Evolutionary conservation across 2,888 invertebrate species (phyloP).

Genomic region (Drosophila cognata): DNA sequence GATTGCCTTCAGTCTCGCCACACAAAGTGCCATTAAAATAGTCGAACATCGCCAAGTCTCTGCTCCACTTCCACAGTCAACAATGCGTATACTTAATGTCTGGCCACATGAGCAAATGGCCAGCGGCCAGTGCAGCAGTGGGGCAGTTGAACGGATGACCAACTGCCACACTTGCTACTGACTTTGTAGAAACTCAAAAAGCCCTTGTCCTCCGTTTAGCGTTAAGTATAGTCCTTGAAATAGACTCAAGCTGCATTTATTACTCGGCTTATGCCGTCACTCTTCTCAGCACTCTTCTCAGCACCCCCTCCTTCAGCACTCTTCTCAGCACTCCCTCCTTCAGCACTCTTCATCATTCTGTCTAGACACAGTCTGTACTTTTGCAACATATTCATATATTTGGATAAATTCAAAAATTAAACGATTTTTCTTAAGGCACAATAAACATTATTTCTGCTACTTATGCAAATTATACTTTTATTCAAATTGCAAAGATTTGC

Average conservation of each 20-base stretch:
- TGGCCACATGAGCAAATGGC: not conserved
- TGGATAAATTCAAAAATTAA: not conserved
- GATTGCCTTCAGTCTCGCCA: conserved; percentile 31
- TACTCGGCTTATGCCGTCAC: not conserved
- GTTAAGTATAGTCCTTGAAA: conserved; percentile 28
- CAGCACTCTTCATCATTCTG: not conserved
- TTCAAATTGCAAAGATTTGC: not conserved
- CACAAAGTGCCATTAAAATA: conserved; percentile 18
- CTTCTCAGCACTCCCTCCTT: not conserved
- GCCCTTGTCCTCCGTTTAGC: conserved; percentile 5
- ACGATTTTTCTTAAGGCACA: not conserved
- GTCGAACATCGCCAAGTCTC: conserved; percentile 19
- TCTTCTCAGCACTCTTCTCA: not conserved
- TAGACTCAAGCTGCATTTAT: conserved; percentile 28
- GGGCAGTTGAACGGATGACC: not conserved
- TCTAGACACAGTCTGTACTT: not conserved
- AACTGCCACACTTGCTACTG: conserved; percentile 6
- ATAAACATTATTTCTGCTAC: not conserved
- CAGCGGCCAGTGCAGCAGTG: not conserved
- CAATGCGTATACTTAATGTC: conserved; percentile 10
- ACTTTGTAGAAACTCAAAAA: conserved; percentile 21
- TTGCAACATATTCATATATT: not conserved
- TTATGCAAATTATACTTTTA: not conserved
- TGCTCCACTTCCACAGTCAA: conserved; percentile 27
- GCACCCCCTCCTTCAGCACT: not conserved